These are phyloP conservation scores for Brachyalestes nurse DNA, from an alignment of 2,797 vertebrate genomes.

Conservation along the genomic window DNA sequence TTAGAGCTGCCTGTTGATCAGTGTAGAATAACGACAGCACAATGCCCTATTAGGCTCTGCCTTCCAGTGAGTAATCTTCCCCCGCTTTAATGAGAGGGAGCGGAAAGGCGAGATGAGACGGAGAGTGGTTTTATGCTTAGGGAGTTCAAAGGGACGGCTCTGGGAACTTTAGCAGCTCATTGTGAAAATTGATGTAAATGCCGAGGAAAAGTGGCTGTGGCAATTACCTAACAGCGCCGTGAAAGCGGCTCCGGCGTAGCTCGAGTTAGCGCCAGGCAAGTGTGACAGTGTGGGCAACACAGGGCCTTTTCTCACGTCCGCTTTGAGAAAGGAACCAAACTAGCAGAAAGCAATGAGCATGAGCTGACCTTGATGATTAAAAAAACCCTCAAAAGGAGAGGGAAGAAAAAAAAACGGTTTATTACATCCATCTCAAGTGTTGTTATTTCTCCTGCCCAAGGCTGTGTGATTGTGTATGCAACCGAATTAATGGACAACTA, in stretches of 20 bases:
- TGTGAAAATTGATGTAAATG: conserved; percentile 65
- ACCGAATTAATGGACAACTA: conserved; percentile 60
- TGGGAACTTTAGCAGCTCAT: conserved; percentile 62
- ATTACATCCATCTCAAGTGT: conserved; percentile 40
- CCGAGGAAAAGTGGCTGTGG: conserved; percentile 58
- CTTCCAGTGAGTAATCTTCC: conserved; percentile 60
- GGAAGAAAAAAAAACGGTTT: conserved; percentile 11
- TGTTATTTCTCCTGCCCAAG: conserved; percentile 47
- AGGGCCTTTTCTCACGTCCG: conserved; percentile 41
- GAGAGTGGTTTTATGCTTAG: conserved; percentile 52
- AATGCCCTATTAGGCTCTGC: conserved; percentile 57
- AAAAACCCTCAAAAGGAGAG: conserved; percentile 1
- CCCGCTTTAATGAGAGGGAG: conserved; percentile 58
- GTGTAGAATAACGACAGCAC: conserved; percentile 59
- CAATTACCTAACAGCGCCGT: conserved; percentile 59
- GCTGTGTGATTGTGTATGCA: conserved; percentile 46
- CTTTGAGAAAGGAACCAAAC: conserved; percentile 21
- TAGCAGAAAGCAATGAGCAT: conserved; percentile 13
- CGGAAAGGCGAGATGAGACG: conserved; percentile 54
- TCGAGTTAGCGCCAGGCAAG: conserved; percentile 34
- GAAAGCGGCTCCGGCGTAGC: conserved; percentile 41
- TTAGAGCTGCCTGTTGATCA: conserved; percentile 57
- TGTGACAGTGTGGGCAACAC: conserved; percentile 31
- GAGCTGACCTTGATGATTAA: conserved; percentile 21
- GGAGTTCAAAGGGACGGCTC: conserved; percentile 62